Conservation (phyloP, 2,113 vertebrate species). For the Brevimyrus niger region DNA sequence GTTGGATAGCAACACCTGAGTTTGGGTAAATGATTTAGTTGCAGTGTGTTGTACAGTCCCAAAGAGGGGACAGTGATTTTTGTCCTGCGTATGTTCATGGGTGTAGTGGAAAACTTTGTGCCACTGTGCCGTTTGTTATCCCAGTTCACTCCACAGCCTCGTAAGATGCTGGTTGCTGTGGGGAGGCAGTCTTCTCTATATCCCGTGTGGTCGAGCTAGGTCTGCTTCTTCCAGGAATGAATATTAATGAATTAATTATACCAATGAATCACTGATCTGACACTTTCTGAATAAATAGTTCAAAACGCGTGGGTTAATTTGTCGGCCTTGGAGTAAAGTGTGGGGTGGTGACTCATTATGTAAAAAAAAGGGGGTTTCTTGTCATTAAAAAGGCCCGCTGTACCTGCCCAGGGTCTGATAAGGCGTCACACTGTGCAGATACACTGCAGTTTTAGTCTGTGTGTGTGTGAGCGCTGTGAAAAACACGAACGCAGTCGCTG, state of each 20-base stretch:
- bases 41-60: background rate
- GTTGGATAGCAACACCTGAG: background rate
- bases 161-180: background rate
- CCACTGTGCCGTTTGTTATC: background rate
- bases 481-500: conserved; percentile 41
- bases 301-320: background rate
- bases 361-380: too few species aligned
- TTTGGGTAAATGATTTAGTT: background rate
- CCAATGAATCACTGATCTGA: conserved; percentile 11
- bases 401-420: background rate
- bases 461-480: too few species aligned
- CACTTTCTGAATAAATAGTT: background rate
- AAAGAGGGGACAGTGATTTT: background rate
- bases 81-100: background rate
- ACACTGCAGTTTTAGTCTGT: background rate
- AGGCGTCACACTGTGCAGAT: background rate
- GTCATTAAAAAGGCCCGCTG: too few species aligned
- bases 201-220: conserved; percentile 48
- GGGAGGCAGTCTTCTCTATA: conserved; percentile 32
- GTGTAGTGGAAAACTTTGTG: background rate
- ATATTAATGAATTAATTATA: conserved; percentile 20
- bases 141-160: background rate
- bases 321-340: background rate
- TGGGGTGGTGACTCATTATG: background rate
- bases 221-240: conserved; percentile 16